Evolutionary conservation across 2,888 invertebrate species (phyloP), one percentile per base, ranked within the genome.

Genomic region (Suillia variegata): DNA sequence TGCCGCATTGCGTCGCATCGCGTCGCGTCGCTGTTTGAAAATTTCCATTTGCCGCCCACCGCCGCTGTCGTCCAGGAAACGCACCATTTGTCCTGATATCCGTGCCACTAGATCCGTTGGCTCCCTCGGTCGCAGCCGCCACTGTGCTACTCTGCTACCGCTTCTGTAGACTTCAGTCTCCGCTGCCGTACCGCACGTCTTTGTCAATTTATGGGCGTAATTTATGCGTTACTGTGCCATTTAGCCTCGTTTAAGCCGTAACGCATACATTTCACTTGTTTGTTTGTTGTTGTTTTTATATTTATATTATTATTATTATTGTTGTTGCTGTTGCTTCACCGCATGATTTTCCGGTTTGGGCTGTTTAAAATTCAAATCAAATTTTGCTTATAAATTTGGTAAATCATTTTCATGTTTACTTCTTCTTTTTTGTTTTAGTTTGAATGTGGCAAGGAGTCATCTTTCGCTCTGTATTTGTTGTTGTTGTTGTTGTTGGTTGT

Each of bases 341-440:
- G 38, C 52, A 20, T 8, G 15, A 6, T 13, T 22, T 20, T 47
- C 17, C 47, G 21, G 21, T 51, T 66, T 47, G 17, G 51, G 55
- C 72, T 74, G 63, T 71, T 75, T 74, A 70, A 77, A 75, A 76
- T 72, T 72, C 77, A 77, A 77, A 77, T 77, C 70, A 71, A 76
- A 76, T 73, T 74, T 61, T 71, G 62, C 61, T 73, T 67, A 66
- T 65, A 48, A 49, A 38, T 53, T 52, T 48, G 24, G 31, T 58
- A 59, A 61, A 42, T 65, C 67, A 67, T 70, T 67, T 59, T 58
- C 61, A 22, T 64, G 62, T 62, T 70, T 33, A 38, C 33, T 58
- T 48, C 13, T 42, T 26, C 22, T n/a, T 42, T 18, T 20, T 31
- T n/a, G 2, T 53, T 15, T n/a, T n/a, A n/a, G 2, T 34, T 34